Evolutionary conservation across 2,113 vertebrate genomes (phyloP).

Genomic region (Sebastes schlegelii): DNA sequence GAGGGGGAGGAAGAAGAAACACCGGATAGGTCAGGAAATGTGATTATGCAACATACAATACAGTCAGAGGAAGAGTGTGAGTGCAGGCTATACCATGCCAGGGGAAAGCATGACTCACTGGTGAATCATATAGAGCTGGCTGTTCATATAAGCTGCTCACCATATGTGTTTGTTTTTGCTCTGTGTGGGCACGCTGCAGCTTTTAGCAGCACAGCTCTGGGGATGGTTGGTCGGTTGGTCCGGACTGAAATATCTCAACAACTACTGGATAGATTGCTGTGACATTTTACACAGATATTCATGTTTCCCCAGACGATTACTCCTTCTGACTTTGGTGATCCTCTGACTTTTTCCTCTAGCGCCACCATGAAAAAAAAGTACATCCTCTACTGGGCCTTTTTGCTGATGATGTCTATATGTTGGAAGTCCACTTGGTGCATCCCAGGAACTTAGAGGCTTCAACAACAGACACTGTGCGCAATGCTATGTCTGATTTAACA

Average conservation of each 20-base stretch:
- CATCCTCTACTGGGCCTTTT: too few relatives aligned
- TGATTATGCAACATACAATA: slow-evolving; percentile 44
- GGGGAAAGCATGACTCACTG: slow-evolving; percentile 57
- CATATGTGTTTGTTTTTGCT: slow-evolving; percentile 28
- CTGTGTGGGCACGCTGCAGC: slow-evolving; percentile 41
- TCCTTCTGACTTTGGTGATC: background rate
- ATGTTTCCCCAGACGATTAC: background rate
- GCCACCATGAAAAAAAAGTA: background rate
- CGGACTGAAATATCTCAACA: too few relatives aligned
- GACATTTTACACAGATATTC: background rate
- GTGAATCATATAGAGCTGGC: slow-evolving; percentile 19
- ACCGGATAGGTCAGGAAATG: slow-evolving; percentile 51
- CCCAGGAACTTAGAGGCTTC: too few relatives aligned
- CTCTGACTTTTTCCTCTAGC: background rate
- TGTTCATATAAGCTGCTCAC: slow-evolving; percentile 29
- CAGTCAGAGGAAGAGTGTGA: slow-evolving; percentile 3
- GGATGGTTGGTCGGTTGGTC: background rate
- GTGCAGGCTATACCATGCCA: slow-evolving; percentile 4
- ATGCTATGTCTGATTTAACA: too few relatives aligned
- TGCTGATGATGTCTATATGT: too few relatives aligned
- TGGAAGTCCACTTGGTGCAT: too few relatives aligned
- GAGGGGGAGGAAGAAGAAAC: slow-evolving; percentile 30
- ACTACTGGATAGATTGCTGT: background rate
- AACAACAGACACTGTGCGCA: too few relatives aligned
- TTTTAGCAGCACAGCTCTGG: slow-evolving; percentile 21